Evolutionary conservation across 2,888 invertebrate genomes (phyloP).

Genomic region (Neoitamus cyanurus): DNA sequence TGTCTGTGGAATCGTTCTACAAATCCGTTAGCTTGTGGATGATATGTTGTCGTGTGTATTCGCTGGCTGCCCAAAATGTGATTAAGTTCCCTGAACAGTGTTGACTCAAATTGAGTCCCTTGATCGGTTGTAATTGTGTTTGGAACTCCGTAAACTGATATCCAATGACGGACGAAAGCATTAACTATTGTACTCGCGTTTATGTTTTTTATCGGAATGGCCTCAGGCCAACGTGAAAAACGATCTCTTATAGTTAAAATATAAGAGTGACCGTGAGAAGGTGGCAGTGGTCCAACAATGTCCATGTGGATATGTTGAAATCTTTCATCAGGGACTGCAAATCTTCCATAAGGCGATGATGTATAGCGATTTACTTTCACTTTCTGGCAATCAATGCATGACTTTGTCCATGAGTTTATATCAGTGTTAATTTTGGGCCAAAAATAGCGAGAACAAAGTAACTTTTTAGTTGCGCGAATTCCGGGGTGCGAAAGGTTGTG

Average conservation of each 20-base stretch:
- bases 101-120: too few species aligned
- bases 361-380: background rate
- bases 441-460: background rate
- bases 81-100: too few species aligned
- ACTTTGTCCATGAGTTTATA: background rate
- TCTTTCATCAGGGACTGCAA: background rate
- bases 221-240: background rate
- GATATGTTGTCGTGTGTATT: too few species aligned
- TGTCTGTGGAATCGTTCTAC: background rate
- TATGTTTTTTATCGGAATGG: background rate
- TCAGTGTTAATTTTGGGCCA: background rate
- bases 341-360: background rate
- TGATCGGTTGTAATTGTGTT: too few species aligned
- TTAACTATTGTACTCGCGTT: background rate
- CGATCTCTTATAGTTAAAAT: too few species aligned
- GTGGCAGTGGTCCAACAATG: conserved; percentile 24
- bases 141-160: too few species aligned
- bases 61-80: too few species aligned
- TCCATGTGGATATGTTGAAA: too few species aligned
- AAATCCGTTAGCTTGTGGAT: too few species aligned
- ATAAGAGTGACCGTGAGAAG: background rate
- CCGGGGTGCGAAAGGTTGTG: conserved; percentile 5
- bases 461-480: background rate
- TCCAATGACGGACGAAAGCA: background rate
- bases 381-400: conserved; percentile 6